Percentiles rank a stretch among this genome's conserved stretches.
Conservation (phyloP, 2,888 invertebrate species). For the Gymnoscelis rufifasciata region DNA sequence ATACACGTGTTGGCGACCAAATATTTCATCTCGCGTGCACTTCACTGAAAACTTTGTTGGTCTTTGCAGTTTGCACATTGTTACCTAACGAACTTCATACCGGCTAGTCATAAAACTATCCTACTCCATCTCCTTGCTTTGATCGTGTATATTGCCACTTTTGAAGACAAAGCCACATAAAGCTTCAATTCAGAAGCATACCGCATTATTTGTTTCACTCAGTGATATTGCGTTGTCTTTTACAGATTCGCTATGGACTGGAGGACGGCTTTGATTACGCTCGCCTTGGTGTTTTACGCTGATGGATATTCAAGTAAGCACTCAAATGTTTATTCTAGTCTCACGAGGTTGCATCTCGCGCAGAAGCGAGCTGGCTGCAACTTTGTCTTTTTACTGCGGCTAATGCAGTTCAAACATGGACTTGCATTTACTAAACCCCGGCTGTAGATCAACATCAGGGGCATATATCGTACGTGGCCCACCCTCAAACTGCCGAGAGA, state of each 20-base stretch:
- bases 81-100: slow-evolving; percentile 23
- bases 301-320: slow-evolving; percentile 72
- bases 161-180: slow-evolving; percentile 11
- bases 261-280: slow-evolving; percentile 52
- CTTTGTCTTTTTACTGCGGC: slow-evolving; percentile 15
- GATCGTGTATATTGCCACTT: slow-evolving; percentile 8
- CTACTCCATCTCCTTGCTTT: slow-evolving; percentile 10
- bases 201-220: slow-evolving; percentile 3
- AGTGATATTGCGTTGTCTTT: slow-evolving; percentile 25
- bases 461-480: slow-evolving; percentile 38
- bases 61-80: slow-evolving; percentile 37
- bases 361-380: slow-evolving; percentile 9
- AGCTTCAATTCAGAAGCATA: slow-evolving; percentile 5
- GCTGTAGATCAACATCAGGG: slow-evolving; percentile 25
- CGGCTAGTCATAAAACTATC: slow-evolving; percentile 14
- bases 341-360: slow-evolving; percentile 9
- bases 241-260: slow-evolving; percentile 69
- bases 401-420: slow-evolving; percentile 17
- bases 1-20: slow-evolving; percentile 55
- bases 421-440: slow-evolving; percentile 18
- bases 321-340: slow-evolving; percentile 13
- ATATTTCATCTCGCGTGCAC: slow-evolving; percentile 47
- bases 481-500: slow-evolving; percentile 46
- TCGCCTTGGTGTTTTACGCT: slow-evolving; percentile 55
- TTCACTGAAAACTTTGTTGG: slow-evolving; percentile 44